Base-by-base conservation (phyloP, 2,797 vertebrate species). In the Leuciscus waleckii region DNA sequence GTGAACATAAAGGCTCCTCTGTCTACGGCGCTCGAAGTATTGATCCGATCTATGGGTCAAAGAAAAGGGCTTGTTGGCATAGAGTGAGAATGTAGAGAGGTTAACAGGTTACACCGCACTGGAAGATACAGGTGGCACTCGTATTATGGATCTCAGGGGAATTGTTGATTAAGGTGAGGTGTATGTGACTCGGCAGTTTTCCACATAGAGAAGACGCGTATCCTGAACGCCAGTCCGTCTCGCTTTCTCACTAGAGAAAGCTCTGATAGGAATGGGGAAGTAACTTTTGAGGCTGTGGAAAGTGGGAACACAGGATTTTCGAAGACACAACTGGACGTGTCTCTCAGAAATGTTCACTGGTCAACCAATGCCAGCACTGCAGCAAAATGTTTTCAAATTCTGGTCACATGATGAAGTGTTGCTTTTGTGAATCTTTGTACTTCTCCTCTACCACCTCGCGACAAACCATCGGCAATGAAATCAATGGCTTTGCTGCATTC, bases 21-120 rank as follows among this genome's bases (percentile, higher is more conserved):
- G 92, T 88, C 92, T 56, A 80, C 89, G 91, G 93, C 89, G 89
- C 93, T 91, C 87, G 91, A 93, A 95, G 94, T 93, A 95, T 95
- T 90, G 94, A 96, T 96, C 94, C 89, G 87, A 86, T 82, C 90
- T 87, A 58, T 67, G 70, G 84, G 89, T 90, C 93, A 94, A 94
- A 94, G 94, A 92, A 93, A 83, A 86, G 87, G 87, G 87, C 88
- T 87, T 86, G 89, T 88, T 71, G 69, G 70, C 77, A 88, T 54
- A 79, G 75, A 89, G 84, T 74, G 81, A 88, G 87, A 88, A 90
- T 76, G 84, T 73, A 84, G 49, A 87, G 82, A 81, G 88, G 87
- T 88, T 79, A 84, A 88, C 81, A 61, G 86, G 89, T 90, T 73
- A 87, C 80, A 58, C 83, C 51, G 61, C 39, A 82, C 87, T 87